Percentiles rank a stretch among this genome's conserved stretches.
Conservation (phyloP, 2,113 vertebrate genomes). For the western clawed frog (Xenopus tropicalis) region DNA sequence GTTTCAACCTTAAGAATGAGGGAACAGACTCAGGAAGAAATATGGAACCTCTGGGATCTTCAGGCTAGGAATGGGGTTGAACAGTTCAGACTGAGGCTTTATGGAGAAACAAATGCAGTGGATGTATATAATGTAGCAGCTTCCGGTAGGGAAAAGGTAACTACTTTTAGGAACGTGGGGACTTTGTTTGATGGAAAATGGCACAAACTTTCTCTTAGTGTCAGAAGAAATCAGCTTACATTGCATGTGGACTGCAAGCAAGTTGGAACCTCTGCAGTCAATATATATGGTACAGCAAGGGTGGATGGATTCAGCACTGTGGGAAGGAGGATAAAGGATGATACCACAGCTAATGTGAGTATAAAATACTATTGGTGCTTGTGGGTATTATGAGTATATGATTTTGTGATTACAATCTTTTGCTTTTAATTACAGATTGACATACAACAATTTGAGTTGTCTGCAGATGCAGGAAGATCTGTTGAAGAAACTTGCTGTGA, state of each 20-base stretch:
- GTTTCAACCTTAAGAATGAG: slow-evolving; percentile 39
- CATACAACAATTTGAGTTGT: slow-evolving; percentile 38
- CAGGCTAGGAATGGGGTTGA: slow-evolving; percentile 16
- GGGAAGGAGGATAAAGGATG: slow-evolving; percentile 17
- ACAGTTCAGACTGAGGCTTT: slow-evolving; percentile 25
- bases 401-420: background rate
- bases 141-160: background rate
- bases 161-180: slow-evolving; percentile 5
- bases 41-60: slow-evolving; percentile 19
- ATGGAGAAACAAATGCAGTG: slow-evolving; percentile 15
- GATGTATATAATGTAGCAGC: background rate
- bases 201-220: slow-evolving; percentile 19
- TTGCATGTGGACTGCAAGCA: slow-evolving; percentile 20
- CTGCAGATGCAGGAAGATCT: background rate
- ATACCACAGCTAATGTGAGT: background rate
- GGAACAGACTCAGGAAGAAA: background rate
- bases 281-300: slow-evolving; percentile 20
- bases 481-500: slow-evolving; percentile 39
- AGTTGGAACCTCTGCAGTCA: slow-evolving; percentile 12
- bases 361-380: background rate
- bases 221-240: slow-evolving; percentile 19
- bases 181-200: slow-evolving; percentile 35
- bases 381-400: background rate
- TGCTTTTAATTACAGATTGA: slow-evolving; percentile 8
- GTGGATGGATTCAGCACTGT: background rate